These are phyloP conservation scores for Drosophila antonietae DNA, from an alignment of 2,888 invertebrate genomes.

Conservation along the genomic window DNA sequence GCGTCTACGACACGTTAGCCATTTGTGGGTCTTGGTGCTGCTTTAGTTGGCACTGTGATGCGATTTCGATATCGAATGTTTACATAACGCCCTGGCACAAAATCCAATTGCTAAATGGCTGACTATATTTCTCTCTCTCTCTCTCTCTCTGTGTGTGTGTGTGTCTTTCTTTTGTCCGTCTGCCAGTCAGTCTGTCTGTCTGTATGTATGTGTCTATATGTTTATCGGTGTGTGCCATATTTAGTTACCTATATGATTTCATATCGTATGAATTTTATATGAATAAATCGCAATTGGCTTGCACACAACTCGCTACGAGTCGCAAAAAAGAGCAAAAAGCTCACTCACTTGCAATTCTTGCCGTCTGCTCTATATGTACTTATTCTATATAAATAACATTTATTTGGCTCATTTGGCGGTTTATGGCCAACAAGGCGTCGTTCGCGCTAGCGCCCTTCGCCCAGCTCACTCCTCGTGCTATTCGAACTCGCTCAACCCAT, in stretches of 20 bases:
- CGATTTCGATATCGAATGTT: constrained; percentile 68
- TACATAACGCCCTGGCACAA: constrained; percentile 78
- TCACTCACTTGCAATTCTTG: constrained; percentile 64
- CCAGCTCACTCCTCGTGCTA: neutral
- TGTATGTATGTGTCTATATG: constrained; percentile 22
- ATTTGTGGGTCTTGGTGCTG: constrained; percentile 35
- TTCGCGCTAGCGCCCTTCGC: constrained; percentile 12
- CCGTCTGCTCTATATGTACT: constrained; percentile 29
- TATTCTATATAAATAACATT: constrained; percentile 75
- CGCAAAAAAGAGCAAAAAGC: constrained; percentile 15
- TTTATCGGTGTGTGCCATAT: constrained; percentile 61
- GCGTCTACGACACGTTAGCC: constrained; percentile 22
- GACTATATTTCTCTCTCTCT: neutral
- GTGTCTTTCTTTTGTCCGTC: constrained; percentile 21
- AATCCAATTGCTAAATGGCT: constrained; percentile 74
- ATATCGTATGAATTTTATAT: constrained; percentile 78
- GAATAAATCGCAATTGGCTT: constrained; percentile 79
- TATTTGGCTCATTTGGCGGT: constrained; percentile 81
- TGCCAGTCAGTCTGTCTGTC: constrained; percentile 30
- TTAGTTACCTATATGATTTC: constrained; percentile 80
- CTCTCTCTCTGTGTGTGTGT: neutral
- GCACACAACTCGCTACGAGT: constrained; percentile 61
- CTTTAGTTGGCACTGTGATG: constrained; percentile 39
- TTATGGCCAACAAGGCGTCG: constrained; percentile 69
- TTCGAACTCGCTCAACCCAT: constrained; percentile 17